phyloP scores from a whole-genome alignment of 53 echinoderm and acorn worm species.

The Crossaster papposus region DNA sequence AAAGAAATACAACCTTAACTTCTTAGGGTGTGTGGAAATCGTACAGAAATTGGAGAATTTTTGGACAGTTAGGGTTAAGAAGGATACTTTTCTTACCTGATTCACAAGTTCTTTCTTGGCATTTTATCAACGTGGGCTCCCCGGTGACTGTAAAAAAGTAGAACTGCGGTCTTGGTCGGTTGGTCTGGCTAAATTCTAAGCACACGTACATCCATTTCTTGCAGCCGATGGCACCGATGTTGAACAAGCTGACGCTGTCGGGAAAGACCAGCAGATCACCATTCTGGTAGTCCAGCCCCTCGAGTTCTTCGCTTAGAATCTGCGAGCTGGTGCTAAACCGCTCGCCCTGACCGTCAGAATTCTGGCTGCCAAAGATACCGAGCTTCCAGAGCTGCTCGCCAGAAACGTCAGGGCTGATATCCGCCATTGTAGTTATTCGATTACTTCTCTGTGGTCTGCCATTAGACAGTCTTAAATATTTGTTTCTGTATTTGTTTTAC shows the following conservation, averaged over 20 bases:
- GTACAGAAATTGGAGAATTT: too few relatives aligned
- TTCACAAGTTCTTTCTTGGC: constrained; percentile 52
- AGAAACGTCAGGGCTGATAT: constrained; percentile 54
- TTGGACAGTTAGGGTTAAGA: too few relatives aligned
- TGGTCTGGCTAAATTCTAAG: constrained; percentile 59
- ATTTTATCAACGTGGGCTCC: constrained; percentile 51
- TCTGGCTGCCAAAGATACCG: constrained; percentile 64
- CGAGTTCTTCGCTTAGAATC: constrained; percentile 28
- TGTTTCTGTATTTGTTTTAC: too few relatives aligned
- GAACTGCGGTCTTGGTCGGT: constrained; percentile 66
- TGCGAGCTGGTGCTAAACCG: constrained; percentile 35
- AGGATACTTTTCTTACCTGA: constrained; percentile 41
- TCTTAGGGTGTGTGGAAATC: too few relatives aligned
- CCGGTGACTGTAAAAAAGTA: constrained; percentile 42
- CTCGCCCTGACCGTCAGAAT: constrained; percentile 51
- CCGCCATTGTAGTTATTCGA: constrained; percentile 67
- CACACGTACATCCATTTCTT: constrained; percentile 59
- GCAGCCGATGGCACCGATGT: constrained; percentile 56
- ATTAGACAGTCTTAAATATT: too few relatives aligned
- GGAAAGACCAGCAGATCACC: constrained; percentile 22
- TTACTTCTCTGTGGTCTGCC: too few relatives aligned
- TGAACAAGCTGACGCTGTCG: constrained; percentile 22
- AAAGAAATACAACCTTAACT: too few relatives aligned
- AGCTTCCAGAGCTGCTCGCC: constrained; percentile 71
- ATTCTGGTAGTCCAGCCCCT: background rate